Evolutionary conservation across 2,888 invertebrate species (phyloP).

Genomic region (Lithosia quadra): DNA sequence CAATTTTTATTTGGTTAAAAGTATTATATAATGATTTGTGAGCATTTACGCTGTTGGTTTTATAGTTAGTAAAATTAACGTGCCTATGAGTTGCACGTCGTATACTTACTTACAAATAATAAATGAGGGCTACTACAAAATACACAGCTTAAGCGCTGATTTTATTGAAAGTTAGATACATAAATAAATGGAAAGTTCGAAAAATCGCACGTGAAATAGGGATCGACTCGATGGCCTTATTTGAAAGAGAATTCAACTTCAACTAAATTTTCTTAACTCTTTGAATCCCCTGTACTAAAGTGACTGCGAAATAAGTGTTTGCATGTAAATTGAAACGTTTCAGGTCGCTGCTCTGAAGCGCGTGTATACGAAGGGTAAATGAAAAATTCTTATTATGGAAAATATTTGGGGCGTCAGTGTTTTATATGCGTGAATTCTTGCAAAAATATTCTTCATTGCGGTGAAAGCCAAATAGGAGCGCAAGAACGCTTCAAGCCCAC

Average conservation of each 20-base stretch:
- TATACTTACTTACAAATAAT: no score
- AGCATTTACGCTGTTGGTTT: no score
- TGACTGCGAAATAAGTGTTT: constrained; percentile 47
- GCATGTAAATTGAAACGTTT: constrained; percentile 48
- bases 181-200: constrained; percentile 40
- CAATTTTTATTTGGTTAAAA: no score
- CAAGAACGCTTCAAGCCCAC: constrained; percentile 72
- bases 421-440: constrained; percentile 48
- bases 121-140: no score
- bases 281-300: constrained; percentile 44
- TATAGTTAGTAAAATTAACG: no score
- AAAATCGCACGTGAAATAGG: constrained; percentile 35
- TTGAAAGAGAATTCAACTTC: constrained; percentile 42
- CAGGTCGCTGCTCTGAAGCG: constrained; percentile 34
- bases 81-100: no score
- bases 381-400: constrained; percentile 41
- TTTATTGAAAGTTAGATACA: constrained; percentile 32
- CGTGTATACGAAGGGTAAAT: constrained; percentile 38
- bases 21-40: no score
- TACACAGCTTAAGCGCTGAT: no score
- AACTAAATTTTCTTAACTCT: constrained; percentile 50
- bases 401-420: constrained; percentile 39
- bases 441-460: constrained; percentile 49
- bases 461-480: constrained; percentile 62
- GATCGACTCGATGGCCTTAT: constrained; percentile 30